A percentile compares a stretch with the other conserved stretches of the same genome.
Conservation (phyloP, 2,113 vertebrate species). For the Anas platyrhynchos region DNA sequence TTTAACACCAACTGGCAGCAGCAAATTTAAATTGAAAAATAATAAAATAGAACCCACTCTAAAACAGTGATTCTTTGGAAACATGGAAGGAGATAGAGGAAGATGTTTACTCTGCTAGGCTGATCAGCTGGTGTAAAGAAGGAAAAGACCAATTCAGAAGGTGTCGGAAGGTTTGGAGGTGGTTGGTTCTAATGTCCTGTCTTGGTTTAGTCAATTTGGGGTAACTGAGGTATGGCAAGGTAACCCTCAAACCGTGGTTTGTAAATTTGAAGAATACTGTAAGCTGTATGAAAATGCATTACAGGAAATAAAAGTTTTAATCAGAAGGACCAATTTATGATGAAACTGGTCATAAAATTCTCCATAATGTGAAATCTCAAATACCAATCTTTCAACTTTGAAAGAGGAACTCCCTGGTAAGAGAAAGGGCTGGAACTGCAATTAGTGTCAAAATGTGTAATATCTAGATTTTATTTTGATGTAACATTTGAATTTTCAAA, state of each 20-base stretch:
- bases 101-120: background rate
- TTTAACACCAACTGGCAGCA: background rate
- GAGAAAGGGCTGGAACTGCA: background rate
- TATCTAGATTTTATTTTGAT: background rate
- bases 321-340: background rate
- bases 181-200: background rate
- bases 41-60: background rate
- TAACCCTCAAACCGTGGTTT: background rate
- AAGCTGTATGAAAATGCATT: background rate
- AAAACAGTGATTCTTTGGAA: background rate
- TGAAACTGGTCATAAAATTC: background rate
- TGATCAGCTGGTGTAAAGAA: background rate
- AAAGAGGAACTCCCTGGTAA: background rate
- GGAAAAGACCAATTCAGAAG: background rate
- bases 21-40: background rate
- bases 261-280: background rate
- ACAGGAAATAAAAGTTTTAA: background rate
- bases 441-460: background rate
- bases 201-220: background rate
- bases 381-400: background rate
- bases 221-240: background rate
- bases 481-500: background rate
- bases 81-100: background rate
- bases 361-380: background rate
- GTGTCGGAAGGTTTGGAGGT: background rate